Conservation (phyloP, 2,797 vertebrate species). For the Megalops cyprinoides region DNA sequence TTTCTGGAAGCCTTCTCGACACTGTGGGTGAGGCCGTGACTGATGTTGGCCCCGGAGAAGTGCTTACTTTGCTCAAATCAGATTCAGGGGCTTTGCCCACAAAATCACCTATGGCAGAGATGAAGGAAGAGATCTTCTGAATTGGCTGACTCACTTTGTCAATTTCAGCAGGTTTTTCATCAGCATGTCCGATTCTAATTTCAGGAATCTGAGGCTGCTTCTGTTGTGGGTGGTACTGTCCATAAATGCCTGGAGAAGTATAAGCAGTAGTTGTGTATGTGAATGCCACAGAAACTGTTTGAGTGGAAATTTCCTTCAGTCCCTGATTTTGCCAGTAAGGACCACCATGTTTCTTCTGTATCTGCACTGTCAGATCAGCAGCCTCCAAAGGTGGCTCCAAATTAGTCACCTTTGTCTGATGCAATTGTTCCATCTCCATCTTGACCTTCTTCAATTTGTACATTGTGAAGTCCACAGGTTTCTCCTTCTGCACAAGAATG, state of each 20-base stretch:
- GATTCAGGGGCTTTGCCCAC: constrained; percentile 65
- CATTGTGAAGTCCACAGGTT: constrained; percentile 85
- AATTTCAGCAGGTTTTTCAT: constrained; percentile 55
- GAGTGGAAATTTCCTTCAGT: constrained; percentile 51
- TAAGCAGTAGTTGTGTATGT: constrained; percentile 30
- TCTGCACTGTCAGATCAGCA: constrained; percentile 78
- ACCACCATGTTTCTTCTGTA: constrained; percentile 61
- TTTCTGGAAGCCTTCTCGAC: constrained; percentile 46
- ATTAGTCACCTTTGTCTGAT: constrained; percentile 45
- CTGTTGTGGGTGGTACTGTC: constrained; percentile 54
- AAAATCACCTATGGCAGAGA: constrained; percentile 68
- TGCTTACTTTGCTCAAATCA: constrained; percentile 53
- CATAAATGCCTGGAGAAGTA: constrained; percentile 52
- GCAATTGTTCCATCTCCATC: constrained; percentile 72
- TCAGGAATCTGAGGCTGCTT: constrained; percentile 62
- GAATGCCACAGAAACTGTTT: constrained; percentile 29
- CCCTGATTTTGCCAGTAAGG: constrained; percentile 75
- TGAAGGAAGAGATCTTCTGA: constrained; percentile 69
- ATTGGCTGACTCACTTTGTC: constrained; percentile 44
- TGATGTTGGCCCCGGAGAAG: constrained; percentile 37
- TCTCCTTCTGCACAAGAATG: constrained; percentile 76
- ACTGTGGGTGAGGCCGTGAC: constrained; percentile 27
- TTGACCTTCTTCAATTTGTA: constrained; percentile 85
- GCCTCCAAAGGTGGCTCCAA: constrained; percentile 66
- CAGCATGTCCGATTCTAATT: constrained; percentile 67